Conservation (phyloP, 2,797 vertebrate genomes). For the Rhabdophis nuchalis region DNA sequence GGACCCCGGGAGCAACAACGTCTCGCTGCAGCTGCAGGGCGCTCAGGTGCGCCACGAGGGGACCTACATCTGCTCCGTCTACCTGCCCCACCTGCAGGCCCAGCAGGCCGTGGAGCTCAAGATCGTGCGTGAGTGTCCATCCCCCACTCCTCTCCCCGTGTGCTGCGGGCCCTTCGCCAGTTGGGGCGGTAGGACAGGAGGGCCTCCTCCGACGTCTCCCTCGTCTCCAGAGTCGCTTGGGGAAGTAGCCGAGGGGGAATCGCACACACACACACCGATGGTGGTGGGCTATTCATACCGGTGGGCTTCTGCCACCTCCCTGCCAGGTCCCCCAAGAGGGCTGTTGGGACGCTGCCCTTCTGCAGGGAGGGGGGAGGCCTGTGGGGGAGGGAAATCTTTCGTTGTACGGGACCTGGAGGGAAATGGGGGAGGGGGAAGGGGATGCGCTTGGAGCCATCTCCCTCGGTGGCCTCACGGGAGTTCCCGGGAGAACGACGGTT, state of each 20-base stretch:
- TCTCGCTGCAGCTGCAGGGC: slow-evolving; percentile 74
- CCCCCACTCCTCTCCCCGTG: not conserved
- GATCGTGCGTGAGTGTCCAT: slow-evolving; percentile 72
- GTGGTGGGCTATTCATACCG: too few species aligned
- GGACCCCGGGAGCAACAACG: slow-evolving; percentile 69
- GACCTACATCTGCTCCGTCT: slow-evolving; percentile 79
- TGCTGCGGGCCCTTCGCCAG: not conserved
- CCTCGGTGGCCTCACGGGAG: too few species aligned
- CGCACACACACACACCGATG: too few species aligned
- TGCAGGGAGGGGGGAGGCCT: too few species aligned
- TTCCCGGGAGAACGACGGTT: too few species aligned
- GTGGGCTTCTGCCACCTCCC: too few species aligned
- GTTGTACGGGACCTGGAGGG: too few species aligned
- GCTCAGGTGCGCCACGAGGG: slow-evolving; percentile 75
- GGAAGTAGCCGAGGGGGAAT: not conserved
- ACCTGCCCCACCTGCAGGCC: slow-evolving; percentile 79
- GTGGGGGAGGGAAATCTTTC: too few species aligned
- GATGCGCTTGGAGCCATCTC: too few species aligned
- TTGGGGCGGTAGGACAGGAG: rapidly evolving
- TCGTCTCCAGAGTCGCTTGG: not conserved
- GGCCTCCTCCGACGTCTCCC: not conserved
- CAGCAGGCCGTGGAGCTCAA: slow-evolving; percentile 81
- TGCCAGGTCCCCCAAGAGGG: too few species aligned
- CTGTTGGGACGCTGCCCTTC: too few species aligned
- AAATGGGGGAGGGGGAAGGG: too few species aligned